Evolutionary conservation across 2,113 vertebrate species (phyloP), one percentile per base, ranked within the genome.

Genomic region (Nyctibius bracteatus): DNA sequence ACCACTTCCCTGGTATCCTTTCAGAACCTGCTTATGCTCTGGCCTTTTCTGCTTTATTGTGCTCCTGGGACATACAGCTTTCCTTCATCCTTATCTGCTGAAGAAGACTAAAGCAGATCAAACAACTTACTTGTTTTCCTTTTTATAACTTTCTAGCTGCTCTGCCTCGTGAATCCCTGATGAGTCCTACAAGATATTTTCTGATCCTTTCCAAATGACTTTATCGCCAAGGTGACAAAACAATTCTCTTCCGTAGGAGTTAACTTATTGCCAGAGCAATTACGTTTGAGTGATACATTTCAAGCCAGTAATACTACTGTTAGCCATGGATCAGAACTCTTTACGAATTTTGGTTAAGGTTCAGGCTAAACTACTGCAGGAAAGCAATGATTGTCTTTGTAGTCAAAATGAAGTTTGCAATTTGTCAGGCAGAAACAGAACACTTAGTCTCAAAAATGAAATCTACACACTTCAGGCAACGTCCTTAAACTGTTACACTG

Each of bases 151-250:
- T 94, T 86, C 62, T 70, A 55, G 43, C 59, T 71, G 17, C 28
- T 93, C 37, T 96, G 86, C 41, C 68, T 67, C 27, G 30, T 89
- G 72, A 95, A 95, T 91, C 83, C 88, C 88, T 91, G 80, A 74
- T 94, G 80, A 95, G 46, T 41, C 59, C 12, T 92, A 88, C 91
- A 95, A 94, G 88, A 74, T 81, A 51, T 94, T 88, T 79, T 94
- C 58, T 92, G 67, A 95, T 94, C 62, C 75, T 88, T 80, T 96
- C 86, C 63, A 95, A 95, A 90, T 70, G 9, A 84, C 83, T 92
- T 92, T 86, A 94, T 94, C 94, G 83, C 92, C 68, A 94, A 92
- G 89, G 83, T 91, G 95, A 94, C 94, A 92, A 90, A 95, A 86
- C 80, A 84, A 55, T 90, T 89, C 63, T 86, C 27, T 39, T 71